Conservation (phyloP, 2,797 vertebrate species). For the Betta splendens region DNA sequence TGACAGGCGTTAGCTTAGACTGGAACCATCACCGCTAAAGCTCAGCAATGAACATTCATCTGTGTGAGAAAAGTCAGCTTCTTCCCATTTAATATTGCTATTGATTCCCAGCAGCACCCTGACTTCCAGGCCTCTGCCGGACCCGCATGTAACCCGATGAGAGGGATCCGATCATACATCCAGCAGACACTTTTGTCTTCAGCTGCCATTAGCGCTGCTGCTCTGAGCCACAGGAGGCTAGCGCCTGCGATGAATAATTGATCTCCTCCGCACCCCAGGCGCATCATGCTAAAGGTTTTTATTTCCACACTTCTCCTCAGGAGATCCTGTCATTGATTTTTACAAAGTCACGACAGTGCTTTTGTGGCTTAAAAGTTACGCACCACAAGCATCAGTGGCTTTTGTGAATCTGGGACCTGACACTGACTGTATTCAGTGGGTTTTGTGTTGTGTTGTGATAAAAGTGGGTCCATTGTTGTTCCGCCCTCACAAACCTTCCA, state of each 20-base stretch:
- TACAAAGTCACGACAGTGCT: constrained; percentile 39
- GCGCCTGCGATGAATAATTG: constrained; percentile 74
- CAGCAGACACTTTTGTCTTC: constrained; percentile 27
- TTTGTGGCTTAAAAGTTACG: constrained; percentile 45
- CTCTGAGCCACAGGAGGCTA: constrained; percentile 45
- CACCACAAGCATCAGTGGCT: constrained; percentile 2
- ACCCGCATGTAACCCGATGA: constrained; percentile 5
- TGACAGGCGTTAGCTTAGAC: too few species aligned
- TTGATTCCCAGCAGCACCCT: neutral
- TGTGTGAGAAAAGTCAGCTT: too few species aligned
- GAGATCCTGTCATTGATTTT: constrained; percentile 66
- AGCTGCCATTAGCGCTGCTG: constrained; percentile 14
- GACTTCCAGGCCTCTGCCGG: neutral
- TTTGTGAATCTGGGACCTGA: neutral
- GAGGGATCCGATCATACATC: constrained; percentile 30
- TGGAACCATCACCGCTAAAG: too few species aligned
- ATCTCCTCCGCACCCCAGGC: constrained; percentile 57
- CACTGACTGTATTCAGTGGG: too few species aligned
- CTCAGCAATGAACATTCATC: too few species aligned
- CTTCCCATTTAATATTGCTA: constrained; percentile 6
- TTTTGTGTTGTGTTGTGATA: too few species aligned
- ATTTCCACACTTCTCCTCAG: constrained; percentile 55
- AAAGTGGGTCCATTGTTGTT: too few species aligned
- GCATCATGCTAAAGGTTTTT: constrained; percentile 60
- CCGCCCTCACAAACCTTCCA: too few species aligned